A percentile compares a stretch with the other conserved stretches of the same genome.
Conservation (phyloP, 1,140 invertebrate genomes). For the Drosophila athabasca region DNA sequence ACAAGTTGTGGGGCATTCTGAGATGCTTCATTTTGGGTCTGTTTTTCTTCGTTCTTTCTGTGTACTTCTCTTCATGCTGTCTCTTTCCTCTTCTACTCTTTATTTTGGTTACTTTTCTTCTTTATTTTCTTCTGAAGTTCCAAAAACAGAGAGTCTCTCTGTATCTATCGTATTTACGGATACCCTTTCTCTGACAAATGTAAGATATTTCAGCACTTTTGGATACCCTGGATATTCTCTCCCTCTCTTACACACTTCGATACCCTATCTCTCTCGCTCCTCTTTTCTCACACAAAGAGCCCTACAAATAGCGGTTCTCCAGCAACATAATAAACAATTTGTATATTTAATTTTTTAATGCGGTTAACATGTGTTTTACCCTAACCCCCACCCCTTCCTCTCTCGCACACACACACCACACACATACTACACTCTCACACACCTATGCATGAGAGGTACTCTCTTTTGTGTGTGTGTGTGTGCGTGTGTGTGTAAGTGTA, state of each 20-base stretch:
- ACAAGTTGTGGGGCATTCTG: slow-evolving; percentile 24
- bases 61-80: too few species aligned
- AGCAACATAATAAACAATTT: slow-evolving; percentile 81
- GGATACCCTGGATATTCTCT: not conserved
- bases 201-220: too few species aligned
- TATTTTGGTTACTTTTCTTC: too few species aligned
- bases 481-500: slow-evolving; percentile 50
- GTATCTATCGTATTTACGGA: too few species aligned
- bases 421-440: slow-evolving; percentile 8
- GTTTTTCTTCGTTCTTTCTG: too few species aligned
- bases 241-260: too few species aligned
- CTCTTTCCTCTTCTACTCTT: too few species aligned
- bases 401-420: slow-evolving; percentile 3
- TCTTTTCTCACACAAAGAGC: slow-evolving; percentile 3
- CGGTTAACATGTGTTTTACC: slow-evolving; percentile 73
- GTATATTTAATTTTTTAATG: slow-evolving; percentile 79
- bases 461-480: slow-evolving; percentile 33
- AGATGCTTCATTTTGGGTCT: not conserved
- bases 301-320: slow-evolving; percentile 50
- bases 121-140: too few species aligned
- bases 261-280: too few species aligned
- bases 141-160: too few species aligned
- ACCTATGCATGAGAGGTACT: too few species aligned
- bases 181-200: too few species aligned
- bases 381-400: slow-evolving; percentile 10